A percentile compares a stretch with the other conserved stretches of the same genome.
Evolutionary conservation across 2,113 vertebrate genomes (phyloP).

Genomic region (Ginglymostoma cirratum): DNA sequence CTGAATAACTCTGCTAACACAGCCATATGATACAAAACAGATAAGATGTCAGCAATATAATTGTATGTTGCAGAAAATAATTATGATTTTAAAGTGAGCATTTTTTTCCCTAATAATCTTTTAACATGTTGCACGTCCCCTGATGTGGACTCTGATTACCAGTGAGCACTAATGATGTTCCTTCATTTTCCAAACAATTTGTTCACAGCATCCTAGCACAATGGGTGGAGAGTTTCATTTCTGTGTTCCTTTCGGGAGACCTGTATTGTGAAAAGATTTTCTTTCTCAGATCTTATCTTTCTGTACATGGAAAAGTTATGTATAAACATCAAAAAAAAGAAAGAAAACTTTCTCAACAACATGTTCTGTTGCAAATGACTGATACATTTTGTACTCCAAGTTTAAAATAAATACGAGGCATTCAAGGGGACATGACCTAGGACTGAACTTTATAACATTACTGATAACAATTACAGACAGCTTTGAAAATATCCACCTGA

Average conservation of each 20-base stretch:
- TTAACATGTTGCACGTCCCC: neutral
- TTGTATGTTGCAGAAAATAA: neutral
- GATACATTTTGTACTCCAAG: conserved; percentile 48
- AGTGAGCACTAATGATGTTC: neutral
- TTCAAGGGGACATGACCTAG: conserved; percentile 34
- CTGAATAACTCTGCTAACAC: neutral
- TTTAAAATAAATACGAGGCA: conserved; percentile 42
- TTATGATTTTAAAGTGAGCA: neutral
- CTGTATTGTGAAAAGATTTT: conserved; percentile 43
- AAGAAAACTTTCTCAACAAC: conserved; percentile 44
- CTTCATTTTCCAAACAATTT: conserved; percentile 27
- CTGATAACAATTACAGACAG: conserved; percentile 30
- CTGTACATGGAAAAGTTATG: conserved; percentile 44
- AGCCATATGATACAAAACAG: conserved; percentile 5
- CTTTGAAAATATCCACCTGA: conserved; percentile 24
- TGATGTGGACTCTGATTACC: conserved; percentile 2
- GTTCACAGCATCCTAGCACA: conserved; percentile 49
- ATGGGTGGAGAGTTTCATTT: conserved; percentile 49
- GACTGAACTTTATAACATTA: conserved; percentile 25
- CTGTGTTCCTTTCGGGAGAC: conserved; percentile 55
- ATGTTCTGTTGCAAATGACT: conserved; percentile 48
- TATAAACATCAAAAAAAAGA: conserved; percentile 38
- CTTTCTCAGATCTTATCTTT: conserved; percentile 56
- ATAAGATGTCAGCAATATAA: neutral
- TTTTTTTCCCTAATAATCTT: neutral